A percentile compares a stretch with the other conserved stretches of the same genome.
These are phyloP conservation scores for Diploscapter pachys DNA, from an alignment of 1,140 invertebrate species.

Conservation along the genomic window DNA sequence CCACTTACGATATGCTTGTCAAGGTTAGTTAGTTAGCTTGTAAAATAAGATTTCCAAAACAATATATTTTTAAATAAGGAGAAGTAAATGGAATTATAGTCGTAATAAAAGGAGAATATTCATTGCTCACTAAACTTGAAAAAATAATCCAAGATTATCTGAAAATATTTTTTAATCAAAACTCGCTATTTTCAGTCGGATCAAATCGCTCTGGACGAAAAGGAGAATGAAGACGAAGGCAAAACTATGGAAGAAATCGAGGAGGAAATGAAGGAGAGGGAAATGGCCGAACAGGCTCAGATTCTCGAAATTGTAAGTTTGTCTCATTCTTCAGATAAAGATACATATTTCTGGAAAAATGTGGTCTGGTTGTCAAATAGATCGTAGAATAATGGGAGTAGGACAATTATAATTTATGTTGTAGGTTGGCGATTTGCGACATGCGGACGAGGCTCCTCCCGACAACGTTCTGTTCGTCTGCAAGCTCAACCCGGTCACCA, in stretches of 20 bases:
- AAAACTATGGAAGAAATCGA: constrained; percentile 77
- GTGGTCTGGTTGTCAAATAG: neutral
- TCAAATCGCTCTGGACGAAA: constrained; percentile 87
- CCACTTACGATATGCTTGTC: constrained; percentile 71
- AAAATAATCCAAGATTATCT: too few species aligned
- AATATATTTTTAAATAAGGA: neutral
- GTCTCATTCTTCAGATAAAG: neutral
- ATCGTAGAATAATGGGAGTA: too few species aligned
- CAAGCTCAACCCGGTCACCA: constrained; percentile 98
- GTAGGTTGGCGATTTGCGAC: constrained; percentile 83
- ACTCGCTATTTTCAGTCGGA: constrained; percentile 68
- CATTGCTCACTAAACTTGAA: too few species aligned
- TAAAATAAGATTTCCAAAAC: constrained; percentile 9
- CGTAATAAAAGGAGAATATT: too few species aligned
- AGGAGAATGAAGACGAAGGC: constrained; percentile 83
- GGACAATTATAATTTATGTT: neutral
- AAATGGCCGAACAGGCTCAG: constrained; percentile 90
- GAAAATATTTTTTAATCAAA: constrained; percentile 5
- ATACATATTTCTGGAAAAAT: neutral
- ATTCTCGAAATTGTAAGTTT: constrained; percentile 82
- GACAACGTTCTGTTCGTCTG: constrained; percentile 99
- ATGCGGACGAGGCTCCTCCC: constrained; percentile 92
- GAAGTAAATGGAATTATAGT: too few species aligned
- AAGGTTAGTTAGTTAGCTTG: constrained; percentile 61
- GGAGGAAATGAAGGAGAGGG: constrained; percentile 82